Percentiles rank a stretch among this genome's conserved stretches.
phyloP scores from a whole-genome alignment of 2,113 vertebrate genomes.

The Phalacrocorax brasilianus region DNA sequence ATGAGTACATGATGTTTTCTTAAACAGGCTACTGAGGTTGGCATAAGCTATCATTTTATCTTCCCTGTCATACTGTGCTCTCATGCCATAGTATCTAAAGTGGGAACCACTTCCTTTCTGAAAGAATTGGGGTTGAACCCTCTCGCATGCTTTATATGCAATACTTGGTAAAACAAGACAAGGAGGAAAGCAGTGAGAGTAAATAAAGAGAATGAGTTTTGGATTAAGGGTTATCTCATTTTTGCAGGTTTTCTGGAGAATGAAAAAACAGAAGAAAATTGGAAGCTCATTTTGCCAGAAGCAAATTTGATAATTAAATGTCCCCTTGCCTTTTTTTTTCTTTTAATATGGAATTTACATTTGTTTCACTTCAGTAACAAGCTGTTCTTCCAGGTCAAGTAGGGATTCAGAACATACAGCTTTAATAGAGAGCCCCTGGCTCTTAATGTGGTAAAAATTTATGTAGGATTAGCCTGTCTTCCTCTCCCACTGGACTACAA shows the following conservation, averaged over 20 bases:
- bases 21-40: background rate
- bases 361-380: background rate
- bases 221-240: conserved; percentile 39
- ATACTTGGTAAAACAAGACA: background rate
- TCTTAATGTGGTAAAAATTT: background rate
- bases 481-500: background rate
- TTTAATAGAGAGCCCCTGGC: background rate
- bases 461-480: background rate
- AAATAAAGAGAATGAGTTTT: conserved; percentile 1
- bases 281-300: background rate
- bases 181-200: background rate
- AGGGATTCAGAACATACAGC: background rate
- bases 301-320: background rate
- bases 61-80: background rate
- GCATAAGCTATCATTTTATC: background rate
- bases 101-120: background rate
- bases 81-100: background rate
- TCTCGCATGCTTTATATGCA: background rate
- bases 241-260: conserved; percentile 13
- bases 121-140: background rate
- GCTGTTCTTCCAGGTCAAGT: background rate
- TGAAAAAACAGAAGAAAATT: background rate
- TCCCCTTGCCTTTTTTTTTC: background rate
- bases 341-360: background rate
- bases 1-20: background rate